These are phyloP conservation scores for Planiliza haematocheilus DNA, from an alignment of 2,113 vertebrate genomes.

Conservation along the genomic window DNA sequence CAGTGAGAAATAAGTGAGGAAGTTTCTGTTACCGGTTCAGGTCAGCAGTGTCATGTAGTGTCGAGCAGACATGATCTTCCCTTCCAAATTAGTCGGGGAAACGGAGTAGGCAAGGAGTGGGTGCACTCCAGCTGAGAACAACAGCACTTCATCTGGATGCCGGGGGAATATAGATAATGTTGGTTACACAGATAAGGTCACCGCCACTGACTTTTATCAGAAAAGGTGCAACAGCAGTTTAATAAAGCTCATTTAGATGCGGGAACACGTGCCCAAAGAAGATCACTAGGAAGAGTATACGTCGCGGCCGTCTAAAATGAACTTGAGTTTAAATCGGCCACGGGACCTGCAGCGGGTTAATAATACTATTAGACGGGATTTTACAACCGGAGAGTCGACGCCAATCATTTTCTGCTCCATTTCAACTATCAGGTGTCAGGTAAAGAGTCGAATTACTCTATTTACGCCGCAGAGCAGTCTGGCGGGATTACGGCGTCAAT, in stretches of 20 bases:
- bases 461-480: slow-evolving; percentile 11
- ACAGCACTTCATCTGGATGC: slow-evolving; percentile 64
- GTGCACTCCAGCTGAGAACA: slow-evolving; percentile 64
- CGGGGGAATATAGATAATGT: slow-evolving; percentile 62
- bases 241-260: slow-evolving; percentile 49
- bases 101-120: slow-evolving; percentile 55
- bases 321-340: slow-evolving; percentile 11
- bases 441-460: slow-evolving; percentile 13
- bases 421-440: background rate
- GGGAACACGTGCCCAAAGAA: slow-evolving; percentile 25
- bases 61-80: slow-evolving; percentile 57
- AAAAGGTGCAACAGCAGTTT: slow-evolving; percentile 40
- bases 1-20: slow-evolving; percentile 51
- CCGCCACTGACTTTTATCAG: slow-evolving; percentile 42
- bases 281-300: slow-evolving; percentile 19
- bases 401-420: background rate
- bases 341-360: background rate
- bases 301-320: slow-evolving; percentile 19
- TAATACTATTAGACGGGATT: slow-evolving; percentile 16
- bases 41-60: slow-evolving; percentile 66
- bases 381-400: background rate
- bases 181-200: slow-evolving; percentile 68
- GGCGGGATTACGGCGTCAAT: background rate
- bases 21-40: slow-evolving; percentile 60
- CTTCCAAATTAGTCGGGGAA: slow-evolving; percentile 69